phyloP scores from a whole-genome alignment of 2,888 invertebrate genomes.

The Cylloceria caligata region DNA sequence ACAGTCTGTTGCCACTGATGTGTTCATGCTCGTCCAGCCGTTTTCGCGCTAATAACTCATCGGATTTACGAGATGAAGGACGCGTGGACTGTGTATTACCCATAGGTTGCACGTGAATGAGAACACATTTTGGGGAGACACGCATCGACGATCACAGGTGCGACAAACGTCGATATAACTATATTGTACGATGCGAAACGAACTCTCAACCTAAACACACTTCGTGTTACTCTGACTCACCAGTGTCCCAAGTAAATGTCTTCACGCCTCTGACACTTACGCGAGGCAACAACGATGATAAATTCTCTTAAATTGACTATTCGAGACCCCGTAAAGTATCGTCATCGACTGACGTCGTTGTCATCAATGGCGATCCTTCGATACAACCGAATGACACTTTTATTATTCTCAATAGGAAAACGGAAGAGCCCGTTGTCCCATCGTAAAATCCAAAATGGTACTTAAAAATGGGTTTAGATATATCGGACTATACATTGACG shows the following conservation, averaged over 20 bases:
- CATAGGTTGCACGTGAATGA: background rate
- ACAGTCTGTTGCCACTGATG: constrained; percentile 39
- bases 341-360: constrained; percentile 37
- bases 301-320: constrained; percentile 32
- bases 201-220: constrained; percentile 52
- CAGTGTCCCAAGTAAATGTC: background rate
- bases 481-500: constrained; percentile 5
- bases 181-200: constrained; percentile 30
- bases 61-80: constrained; percentile 72
- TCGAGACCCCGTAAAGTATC: constrained; percentile 16
- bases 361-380: constrained; percentile 29
- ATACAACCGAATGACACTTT: constrained; percentile 27
- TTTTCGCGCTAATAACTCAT: constrained; percentile 75
- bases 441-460: constrained; percentile 56
- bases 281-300: constrained; percentile 7
- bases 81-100: constrained; percentile 39
- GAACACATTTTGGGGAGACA: constrained; percentile 73
- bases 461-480: constrained; percentile 49
- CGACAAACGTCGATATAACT: constrained; percentile 43
- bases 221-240: background rate
- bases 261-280: constrained; percentile 24
- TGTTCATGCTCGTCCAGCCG: constrained; percentile 23
- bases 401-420: constrained; percentile 23
- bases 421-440: background rate
- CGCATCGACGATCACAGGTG: constrained; percentile 75